These are phyloP conservation scores for Phyllotreta striolata DNA, from an alignment of 2,888 invertebrate genomes.

Conservation along the genomic window DNA sequence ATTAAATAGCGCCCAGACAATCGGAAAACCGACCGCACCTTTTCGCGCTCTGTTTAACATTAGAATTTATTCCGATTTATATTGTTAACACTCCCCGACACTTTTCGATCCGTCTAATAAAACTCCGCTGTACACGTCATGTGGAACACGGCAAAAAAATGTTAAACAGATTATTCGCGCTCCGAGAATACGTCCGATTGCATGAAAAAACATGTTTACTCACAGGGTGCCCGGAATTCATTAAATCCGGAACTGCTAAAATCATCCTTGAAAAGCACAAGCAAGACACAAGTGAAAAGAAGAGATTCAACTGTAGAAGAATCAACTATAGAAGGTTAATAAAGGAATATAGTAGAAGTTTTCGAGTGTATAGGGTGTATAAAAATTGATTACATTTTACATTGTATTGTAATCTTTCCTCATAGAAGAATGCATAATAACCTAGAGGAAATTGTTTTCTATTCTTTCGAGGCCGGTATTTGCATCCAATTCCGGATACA, in stretches of 20 bases:
- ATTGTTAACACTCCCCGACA: slow-evolving; percentile 18
- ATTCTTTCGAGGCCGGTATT: slow-evolving; percentile 15
- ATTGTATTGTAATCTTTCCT: background rate
- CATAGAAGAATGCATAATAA: slow-evolving; percentile 7
- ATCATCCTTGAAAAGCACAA: too few relatives aligned
- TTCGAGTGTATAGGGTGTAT: background rate
- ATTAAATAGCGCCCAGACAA: too few relatives aligned
- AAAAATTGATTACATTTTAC: background rate
- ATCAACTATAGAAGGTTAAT: background rate
- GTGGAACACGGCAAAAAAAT: slow-evolving; percentile 6
- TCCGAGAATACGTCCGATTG: slow-evolving; percentile 14
- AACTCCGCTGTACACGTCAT: background rate
- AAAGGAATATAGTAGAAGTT: slow-evolving; percentile 8
- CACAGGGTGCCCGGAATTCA: too few relatives aligned
- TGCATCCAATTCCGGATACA: slow-evolving; percentile 21
- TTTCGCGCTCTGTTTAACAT: slow-evolving; percentile 2
- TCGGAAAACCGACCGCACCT: too few relatives aligned
- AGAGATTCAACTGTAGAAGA: too few relatives aligned
- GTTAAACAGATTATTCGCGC: slow-evolving; percentile 24
- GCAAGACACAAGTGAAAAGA: too few relatives aligned
- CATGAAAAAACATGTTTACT: background rate
- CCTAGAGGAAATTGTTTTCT: slow-evolving; percentile 9
- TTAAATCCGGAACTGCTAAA: too few relatives aligned
- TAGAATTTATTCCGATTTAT: slow-evolving; percentile 18
- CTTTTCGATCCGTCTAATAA: slow-evolving; percentile 1